A percentile compares a stretch with the other conserved stretches of the same genome.
Conservation (phyloP, 2,113 vertebrate genomes). For the Sylvilagus bachmani region DNA sequence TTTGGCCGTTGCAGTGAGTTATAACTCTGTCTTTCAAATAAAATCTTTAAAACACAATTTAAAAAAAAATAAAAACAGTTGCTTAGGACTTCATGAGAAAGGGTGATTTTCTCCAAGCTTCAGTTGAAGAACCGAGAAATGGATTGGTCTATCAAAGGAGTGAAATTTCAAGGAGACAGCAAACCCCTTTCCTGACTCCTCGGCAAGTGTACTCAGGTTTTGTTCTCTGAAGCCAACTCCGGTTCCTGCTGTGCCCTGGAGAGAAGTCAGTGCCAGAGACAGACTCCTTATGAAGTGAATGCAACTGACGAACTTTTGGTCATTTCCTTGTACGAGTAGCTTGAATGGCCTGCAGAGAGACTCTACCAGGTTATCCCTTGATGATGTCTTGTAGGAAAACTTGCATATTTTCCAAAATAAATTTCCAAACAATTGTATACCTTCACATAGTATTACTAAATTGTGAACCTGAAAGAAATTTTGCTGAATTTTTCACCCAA, state of each 20-base stretch:
- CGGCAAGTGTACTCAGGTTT: not conserved
- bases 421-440: not conserved
- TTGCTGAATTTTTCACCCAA: too few relatives aligned
- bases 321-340: not conserved
- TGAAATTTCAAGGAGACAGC: not conserved
- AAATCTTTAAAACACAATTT: too few relatives aligned
- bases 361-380: not conserved
- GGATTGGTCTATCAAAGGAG: not conserved
- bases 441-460: not conserved
- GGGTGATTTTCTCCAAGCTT: not conserved
- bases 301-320: not conserved
- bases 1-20: too few relatives aligned
- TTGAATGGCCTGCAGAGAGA: not conserved
- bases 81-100: not conserved
- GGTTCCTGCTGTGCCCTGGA: not conserved
- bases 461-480: not conserved
- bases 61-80: not conserved
- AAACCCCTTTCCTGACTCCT: not conserved
- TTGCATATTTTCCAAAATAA: not conserved
- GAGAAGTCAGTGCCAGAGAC: not conserved
- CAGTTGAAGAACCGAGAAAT: not conserved
- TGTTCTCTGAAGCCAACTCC: not conserved
- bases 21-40: too few relatives aligned
- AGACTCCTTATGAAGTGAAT: not conserved
- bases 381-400: not conserved